Evolutionary conservation across 2,113 vertebrate genomes (phyloP).

Genomic region (Brachyistius frenatus): DNA sequence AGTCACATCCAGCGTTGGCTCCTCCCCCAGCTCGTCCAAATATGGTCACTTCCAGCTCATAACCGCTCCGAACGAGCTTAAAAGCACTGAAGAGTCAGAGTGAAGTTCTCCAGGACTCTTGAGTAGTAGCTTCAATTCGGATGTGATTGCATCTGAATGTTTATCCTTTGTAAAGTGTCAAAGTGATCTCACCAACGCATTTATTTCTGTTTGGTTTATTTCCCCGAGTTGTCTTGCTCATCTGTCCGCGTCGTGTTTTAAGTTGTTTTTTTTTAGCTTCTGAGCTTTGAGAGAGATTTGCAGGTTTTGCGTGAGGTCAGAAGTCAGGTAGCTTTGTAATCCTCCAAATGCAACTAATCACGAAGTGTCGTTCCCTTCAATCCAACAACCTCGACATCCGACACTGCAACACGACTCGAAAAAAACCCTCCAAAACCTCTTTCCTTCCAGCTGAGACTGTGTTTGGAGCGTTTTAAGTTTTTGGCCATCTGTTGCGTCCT

Average conservation of each 20-base stretch:
- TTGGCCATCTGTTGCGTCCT: conserved; percentile 54
- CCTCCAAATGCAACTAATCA: conserved; percentile 48
- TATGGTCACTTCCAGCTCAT: too few relatives aligned
- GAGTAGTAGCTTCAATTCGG: too few relatives aligned
- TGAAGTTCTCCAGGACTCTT: too few relatives aligned
- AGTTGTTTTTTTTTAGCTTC: background rate
- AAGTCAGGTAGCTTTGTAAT: conserved; percentile 23
- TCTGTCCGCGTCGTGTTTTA: conserved; percentile 4
- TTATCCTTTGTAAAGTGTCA: too few relatives aligned
- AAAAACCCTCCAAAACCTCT: conserved; percentile 34
- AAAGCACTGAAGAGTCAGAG: too few relatives aligned
- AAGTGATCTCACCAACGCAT: background rate
- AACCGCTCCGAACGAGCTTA: too few relatives aligned
- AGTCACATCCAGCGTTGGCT: too few relatives aligned
- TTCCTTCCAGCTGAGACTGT: conserved; percentile 1
- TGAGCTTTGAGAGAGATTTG: background rate
- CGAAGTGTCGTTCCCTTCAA: conserved; percentile 22
- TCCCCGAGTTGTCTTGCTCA: background rate
- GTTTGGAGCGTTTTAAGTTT: conserved; percentile 23
- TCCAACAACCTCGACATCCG: conserved; percentile 41
- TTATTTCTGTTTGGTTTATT: conserved; percentile 1
- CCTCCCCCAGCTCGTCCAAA: too few relatives aligned
- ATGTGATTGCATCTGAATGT: too few relatives aligned
- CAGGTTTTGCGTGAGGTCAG: conserved; percentile 7
- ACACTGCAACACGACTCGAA: background rate